These are phyloP conservation scores for Orgyia antiqua DNA, from an alignment of 2,888 invertebrate species.

Conservation along the genomic window DNA sequence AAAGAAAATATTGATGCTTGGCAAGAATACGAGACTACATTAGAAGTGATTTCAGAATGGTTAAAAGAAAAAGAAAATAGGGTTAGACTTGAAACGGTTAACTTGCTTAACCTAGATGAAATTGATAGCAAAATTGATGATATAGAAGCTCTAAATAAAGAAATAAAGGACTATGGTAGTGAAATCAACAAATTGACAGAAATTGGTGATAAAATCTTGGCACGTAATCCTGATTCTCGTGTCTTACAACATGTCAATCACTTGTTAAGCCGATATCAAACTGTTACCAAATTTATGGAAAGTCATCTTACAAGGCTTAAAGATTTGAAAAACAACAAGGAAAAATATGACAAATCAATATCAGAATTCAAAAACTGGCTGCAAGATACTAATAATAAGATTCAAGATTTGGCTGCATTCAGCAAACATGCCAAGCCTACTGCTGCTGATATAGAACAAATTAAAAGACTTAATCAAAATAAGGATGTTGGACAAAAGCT, in stretches of 20 bases:
- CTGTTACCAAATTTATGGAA: slow-evolving; percentile 83
- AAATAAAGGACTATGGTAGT: slow-evolving; percentile 80
- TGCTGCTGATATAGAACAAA: slow-evolving; percentile 85
- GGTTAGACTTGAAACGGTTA: slow-evolving; percentile 85
- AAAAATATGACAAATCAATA: slow-evolving; percentile 81
- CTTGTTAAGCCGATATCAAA: slow-evolving; percentile 85
- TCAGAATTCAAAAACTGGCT: slow-evolving; percentile 88
- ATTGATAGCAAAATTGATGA: slow-evolving; percentile 84
- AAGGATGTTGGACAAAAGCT: slow-evolving; percentile 89
- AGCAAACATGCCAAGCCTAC: slow-evolving; percentile 88
- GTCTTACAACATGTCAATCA: slow-evolving; percentile 89
- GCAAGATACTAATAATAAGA: slow-evolving; percentile 83
- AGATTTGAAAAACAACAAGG: slow-evolving; percentile 83
- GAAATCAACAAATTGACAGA: slow-evolving; percentile 82
- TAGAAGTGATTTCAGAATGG: slow-evolving; percentile 87
- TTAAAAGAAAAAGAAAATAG: slow-evolving; percentile 87
- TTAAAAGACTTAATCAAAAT: slow-evolving; percentile 84
- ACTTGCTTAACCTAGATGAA: slow-evolving; percentile 82
- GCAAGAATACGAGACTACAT: slow-evolving; percentile 87
- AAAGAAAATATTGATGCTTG: slow-evolving; percentile 86
- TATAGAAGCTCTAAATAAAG: slow-evolving; percentile 79
- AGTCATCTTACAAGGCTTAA: slow-evolving; percentile 84
- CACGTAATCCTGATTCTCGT: slow-evolving; percentile 89
- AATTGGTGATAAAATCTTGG: slow-evolving; percentile 84
- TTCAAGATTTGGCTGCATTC: slow-evolving; percentile 84